Base-by-base conservation (phyloP, 2,888 invertebrate species). In the Ecdyonurus torrentis region DNA sequence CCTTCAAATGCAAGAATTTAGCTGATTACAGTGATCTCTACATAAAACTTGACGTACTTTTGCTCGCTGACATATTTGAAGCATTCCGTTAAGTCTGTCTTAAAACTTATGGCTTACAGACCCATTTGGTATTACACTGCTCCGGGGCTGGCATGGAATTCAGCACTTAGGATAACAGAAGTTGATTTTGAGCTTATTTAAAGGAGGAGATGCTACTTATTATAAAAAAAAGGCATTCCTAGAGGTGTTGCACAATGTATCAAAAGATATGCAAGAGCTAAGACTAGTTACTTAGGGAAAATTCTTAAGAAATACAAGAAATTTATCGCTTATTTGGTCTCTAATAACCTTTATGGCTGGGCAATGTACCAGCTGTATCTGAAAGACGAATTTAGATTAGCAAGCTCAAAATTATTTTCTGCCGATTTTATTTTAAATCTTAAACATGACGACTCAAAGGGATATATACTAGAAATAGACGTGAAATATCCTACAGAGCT, bases 61-160 rank as follows among this genome's bases (percentile, higher is more conserved):
- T 74, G 2, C 63, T 72, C 25, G 68, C 70, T 2, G 74, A 74
- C 61, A 66, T 74, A 3, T 73, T 73, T 65, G 74, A 74, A 66
- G 70, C 72, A 63, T 74, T 73, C 66, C 59, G 72, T 7, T 18
- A 64, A 2, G 67, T 64, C 1, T 70, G 70, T 61, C 25, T 69
- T 2, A 20, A 64, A 25, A 67, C 67, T 2, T 73, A 74, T 63
- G 63, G 63, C 1, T 63, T 73, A 2, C 73, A 73, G 67, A n/a
- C 69, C 71, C 2, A 62, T 66, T 2, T 66, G 68, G 52, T 72
- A 70, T 65, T 69, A 65, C 52, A 71, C 70, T 0, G 61, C 68
- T 18, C 72, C 71, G 2, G 69, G 69, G 5, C 67, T 70, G 18
- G 62, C 69, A 1, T 72, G 66, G 64, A 69, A 71, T 63, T 67